Base-by-base conservation (phyloP, 1,140 invertebrate species). In the Hydropsyche tenuis region DNA sequence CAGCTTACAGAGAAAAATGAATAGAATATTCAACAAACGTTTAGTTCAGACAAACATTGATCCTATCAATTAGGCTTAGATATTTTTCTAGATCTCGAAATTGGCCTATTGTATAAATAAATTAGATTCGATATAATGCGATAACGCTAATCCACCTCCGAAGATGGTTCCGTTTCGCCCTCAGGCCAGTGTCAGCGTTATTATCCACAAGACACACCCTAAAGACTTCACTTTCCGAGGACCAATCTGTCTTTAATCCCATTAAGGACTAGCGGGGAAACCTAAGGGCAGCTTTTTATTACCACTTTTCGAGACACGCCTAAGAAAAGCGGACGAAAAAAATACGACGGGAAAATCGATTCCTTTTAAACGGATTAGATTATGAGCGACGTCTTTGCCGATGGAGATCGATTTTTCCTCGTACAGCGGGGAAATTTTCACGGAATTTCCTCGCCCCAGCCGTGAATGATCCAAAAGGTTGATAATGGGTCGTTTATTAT, bases 181-280 rank as follows among this genome's bases (percentile, higher is more conserved):
- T 43, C 16, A 65, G 63, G 30, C 30, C 30, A 68, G 16, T 48
- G 45, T 27, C 45, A 20, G 65, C 22, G 43, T 48, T 65, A 65
- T 65, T 65, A 65, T 43, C 16, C 63, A 43, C 18, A 37, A 46
- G 65, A 68, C 65, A 48, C 65, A 46, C 65, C 65, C 65, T 48
- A 60, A 60, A 60, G 56, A 60, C 56, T 60, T 60, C 56, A 45
- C 11, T 42, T 14, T 30, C 14, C 68, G 20, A 37, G 30, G n/a
- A 48, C 43, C 68, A 70, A 70, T 70, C 68, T 70, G 43, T 70
- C 68, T 70, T 70, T 70, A 70, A 70, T 70, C 48, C 68, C 68
- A 70, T 70, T 70, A 70, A 25, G 37, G 65, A 25, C 5, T 5
- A 27, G 16, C 25, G 14, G 30, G 30, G 9, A 37, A 37, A 37